Conservation (phyloP, 2,888 invertebrate genomes). For the Thymelicus lineola region DNA sequence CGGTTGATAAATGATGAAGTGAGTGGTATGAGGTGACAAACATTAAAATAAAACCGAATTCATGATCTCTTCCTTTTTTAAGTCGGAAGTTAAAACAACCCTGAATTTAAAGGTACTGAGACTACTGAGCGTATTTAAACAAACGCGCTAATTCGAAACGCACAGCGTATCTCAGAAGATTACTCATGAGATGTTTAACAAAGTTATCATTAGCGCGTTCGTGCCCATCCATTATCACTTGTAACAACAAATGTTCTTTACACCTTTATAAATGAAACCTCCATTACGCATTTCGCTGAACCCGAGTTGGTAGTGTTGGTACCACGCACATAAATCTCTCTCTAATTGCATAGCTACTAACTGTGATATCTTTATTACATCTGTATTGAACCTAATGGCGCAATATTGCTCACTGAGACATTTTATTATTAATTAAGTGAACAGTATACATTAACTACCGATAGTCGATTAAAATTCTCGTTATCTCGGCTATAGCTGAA, state of each 20-base stretch:
- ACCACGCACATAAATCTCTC: constrained; percentile 62
- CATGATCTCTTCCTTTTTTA: too few species aligned
- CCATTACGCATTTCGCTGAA: constrained; percentile 53
- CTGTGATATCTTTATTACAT: constrained; percentile 73
- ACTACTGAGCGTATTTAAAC: constrained; percentile 23
- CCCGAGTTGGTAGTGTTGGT: constrained; percentile 63
- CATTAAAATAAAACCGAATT: too few species aligned
- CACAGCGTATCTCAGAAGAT: constrained; percentile 4
- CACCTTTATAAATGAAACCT: constrained; percentile 46
- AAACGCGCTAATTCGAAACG: constrained; percentile 18
- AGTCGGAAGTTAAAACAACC: background rate
- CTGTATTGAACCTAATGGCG: constrained; percentile 63
- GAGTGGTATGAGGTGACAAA: too few species aligned
- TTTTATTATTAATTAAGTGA: constrained; percentile 50
- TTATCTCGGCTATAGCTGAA: constrained; percentile 17
- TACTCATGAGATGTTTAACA: constrained; percentile 15
- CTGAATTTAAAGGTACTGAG: background rate
- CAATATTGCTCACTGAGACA: constrained; percentile 48
- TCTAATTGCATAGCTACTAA: constrained; percentile 65
- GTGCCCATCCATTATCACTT: constrained; percentile 26
- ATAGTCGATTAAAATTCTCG: constrained; percentile 41
- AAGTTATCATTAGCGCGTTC: constrained; percentile 30
- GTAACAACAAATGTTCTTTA: constrained; percentile 38
- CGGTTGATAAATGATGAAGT: too few species aligned
- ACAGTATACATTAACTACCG: constrained; percentile 39